Base-by-base conservation (phyloP, 2,113 vertebrate genomes). In the Prinia subflava region DNA sequence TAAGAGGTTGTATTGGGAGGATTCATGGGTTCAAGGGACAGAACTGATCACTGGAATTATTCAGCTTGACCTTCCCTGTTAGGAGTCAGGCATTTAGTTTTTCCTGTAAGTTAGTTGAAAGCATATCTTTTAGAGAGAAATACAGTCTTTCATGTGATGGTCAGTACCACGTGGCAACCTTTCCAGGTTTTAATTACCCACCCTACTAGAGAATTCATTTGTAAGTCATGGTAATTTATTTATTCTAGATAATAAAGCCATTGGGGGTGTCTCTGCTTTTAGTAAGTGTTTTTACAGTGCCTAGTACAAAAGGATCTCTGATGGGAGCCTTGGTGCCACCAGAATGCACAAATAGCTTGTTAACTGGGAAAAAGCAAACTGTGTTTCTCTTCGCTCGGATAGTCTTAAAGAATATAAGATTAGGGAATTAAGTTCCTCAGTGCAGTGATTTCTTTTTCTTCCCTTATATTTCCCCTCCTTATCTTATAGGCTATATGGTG, bases 201-300 rank as follows among this genome's bases (percentile, higher is more conserved):
- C 53, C 57, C 69, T 75, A 65, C 74, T 91, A 91, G 77, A 79
- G 90, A 94, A 92, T 78, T 87, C 11, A 21, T 70, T 94, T 80
- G 53, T 92, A 95, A 94, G 87, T 91, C 57, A 79, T 82, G 49
- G 67, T 79, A 86, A 92, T 95, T 94, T 92, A 90, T 96, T 95
- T 97, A 87, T 89, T 93, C 69, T 93, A 87, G 90, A 65, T 96
- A 93, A 94, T 92, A 94, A 96, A 96, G 44, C 76, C 57, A 73
- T 89, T 82, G 88, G 80, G 76, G 49, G 85, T 81, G 68, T 87
- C 79, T 94, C 71, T 95, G 56, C 69, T 95, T 94, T 95, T 71
- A 81, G 46, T 83, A 90, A 92, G 85, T 89, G 65, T 87, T 94
- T 90, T 91, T 95, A 83, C 88, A 86, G 76, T 83, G 65, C 56